phyloP scores from a whole-genome alignment of 2,888 invertebrate genomes.

The Dendrolimus pini region DNA sequence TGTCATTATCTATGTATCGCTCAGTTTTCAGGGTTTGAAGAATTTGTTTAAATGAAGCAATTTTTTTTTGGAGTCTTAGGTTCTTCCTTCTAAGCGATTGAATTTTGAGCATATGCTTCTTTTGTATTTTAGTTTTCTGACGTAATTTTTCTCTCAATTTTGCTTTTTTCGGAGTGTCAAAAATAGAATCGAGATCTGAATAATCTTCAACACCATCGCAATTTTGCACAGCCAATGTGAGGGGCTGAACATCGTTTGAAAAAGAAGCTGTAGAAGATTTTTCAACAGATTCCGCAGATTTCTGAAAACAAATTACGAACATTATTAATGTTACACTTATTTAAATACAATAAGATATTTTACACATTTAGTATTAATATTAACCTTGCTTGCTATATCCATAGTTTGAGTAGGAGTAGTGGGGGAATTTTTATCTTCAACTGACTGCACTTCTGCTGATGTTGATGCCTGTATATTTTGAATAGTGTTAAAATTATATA shows the following conservation, averaged over 20 bases:
- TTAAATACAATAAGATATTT: too few relatives aligned
- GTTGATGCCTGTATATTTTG: background rate
- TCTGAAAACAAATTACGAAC: too few relatives aligned
- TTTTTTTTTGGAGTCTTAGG: constrained; percentile 12
- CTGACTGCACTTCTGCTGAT: constrained; percentile 4
- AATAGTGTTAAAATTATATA: too few relatives aligned
- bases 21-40: too few relatives aligned
- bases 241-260: background rate
- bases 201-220: constrained; percentile 7
- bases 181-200: constrained; percentile 15
- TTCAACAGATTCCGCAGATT: background rate
- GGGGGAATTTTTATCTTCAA: background rate
- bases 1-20: too few relatives aligned
- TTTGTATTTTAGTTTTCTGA: constrained; percentile 7
- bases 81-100: constrained; percentile 9
- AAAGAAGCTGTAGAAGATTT: background rate
- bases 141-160: constrained; percentile 7
- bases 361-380: too few relatives aligned
- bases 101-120: constrained; percentile 9
- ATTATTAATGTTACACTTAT: too few relatives aligned
- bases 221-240: background rate
- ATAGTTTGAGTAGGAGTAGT: constrained; percentile 5
- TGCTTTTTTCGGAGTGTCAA: constrained; percentile 10
- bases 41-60: too few relatives aligned
- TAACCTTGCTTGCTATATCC: constrained; percentile 4